phyloP scores from a whole-genome alignment of 1,140 invertebrate genomes.

The Drosophila kikkawai region DNA sequence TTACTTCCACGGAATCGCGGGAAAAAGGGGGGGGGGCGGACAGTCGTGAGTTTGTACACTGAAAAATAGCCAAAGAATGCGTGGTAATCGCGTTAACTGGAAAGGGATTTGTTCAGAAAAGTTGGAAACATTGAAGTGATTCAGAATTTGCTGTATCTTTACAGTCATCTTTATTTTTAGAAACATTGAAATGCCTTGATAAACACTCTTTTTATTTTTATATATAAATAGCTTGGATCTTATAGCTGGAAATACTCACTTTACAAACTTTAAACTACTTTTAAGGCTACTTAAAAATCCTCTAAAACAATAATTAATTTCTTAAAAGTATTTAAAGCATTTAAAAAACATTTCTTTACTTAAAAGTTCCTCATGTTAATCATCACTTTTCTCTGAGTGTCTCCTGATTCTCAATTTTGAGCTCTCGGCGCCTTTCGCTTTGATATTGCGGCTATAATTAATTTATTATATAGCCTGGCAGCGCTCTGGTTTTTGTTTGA shows the following conservation, averaged over 20 bases:
- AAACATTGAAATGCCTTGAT: background rate
- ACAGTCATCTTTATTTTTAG: constrained; percentile 5
- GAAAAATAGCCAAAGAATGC: constrained; percentile 12
- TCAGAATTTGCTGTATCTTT: background rate
- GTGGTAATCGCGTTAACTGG: constrained; percentile 20
- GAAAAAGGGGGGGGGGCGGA: constrained; percentile 1
- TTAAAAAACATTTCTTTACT: background rate
- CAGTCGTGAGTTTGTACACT: constrained; percentile 30
- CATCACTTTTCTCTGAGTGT: constrained; percentile 16
- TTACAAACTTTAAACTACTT: too few species aligned
- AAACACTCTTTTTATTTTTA: too few species aligned
- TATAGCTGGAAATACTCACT: too few species aligned
- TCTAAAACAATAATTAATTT: background rate
- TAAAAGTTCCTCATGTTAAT: background rate
- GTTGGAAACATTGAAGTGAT: background rate
- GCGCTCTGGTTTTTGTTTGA: constrained; percentile 42
- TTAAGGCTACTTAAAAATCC: too few species aligned
- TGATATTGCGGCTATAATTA: constrained; percentile 77
- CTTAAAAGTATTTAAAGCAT: background rate
- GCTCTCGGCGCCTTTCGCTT: constrained; percentile 58
- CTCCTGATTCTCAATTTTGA: constrained; percentile 37
- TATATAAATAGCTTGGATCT: background rate
- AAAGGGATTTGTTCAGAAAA: constrained; percentile 6
- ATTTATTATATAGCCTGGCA: constrained; percentile 73
- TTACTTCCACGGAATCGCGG: constrained; percentile 49